Base-by-base conservation (phyloP, 2,888 invertebrate species). In the Zhuqinia jingwanae region DNA sequence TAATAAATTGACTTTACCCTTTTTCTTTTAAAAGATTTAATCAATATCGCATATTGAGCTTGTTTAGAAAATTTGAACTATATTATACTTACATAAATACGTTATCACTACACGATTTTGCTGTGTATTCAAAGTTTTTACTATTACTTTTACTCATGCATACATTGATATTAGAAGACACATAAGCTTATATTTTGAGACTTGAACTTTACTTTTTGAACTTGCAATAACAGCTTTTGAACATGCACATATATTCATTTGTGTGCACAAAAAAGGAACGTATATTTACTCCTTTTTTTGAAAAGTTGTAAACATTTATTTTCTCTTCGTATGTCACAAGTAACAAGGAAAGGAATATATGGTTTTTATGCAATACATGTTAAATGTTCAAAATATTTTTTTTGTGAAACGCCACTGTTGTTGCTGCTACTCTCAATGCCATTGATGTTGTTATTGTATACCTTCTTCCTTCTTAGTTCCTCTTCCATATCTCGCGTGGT, bases 321-420 rank as follows among this genome's bases (percentile, higher is more conserved):
- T 65, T 65, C 63, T 17, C 63, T 36, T 36, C 17, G 17, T 65
- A n/a, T 65, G 6, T 3, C 17, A 10, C 36, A 36, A 65, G 30
- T 65, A 36, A 65, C 63, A 17, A 65, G n/a, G 63, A 65, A 65
- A 65, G 63, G 22, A 65, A 65, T 13, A 27, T 65, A n/a, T 65
- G 10, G 22, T 15, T n/a, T n/a, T n/a, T 65, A 1, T 36, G 36
- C 36, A 65, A 65, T 36, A 65, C 30, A 65, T 36, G 27, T 20
- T 36, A 36, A 65, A 17, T 65, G 63, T 65, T 11, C 63, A 65
- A 56, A 65, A 56, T 13, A 17, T 65, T 65, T 65, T 42, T 13
- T 17, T 42, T 6, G 10, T 17, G 36, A 10, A 17, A 17, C 20
- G 56, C 56, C 27, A 42, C 65, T 42, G 65, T 1, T 30, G n/a